Evolutionary conservation across 2,797 vertebrate genomes (phyloP).

Genomic region (Pangasius larnaudii): DNA sequence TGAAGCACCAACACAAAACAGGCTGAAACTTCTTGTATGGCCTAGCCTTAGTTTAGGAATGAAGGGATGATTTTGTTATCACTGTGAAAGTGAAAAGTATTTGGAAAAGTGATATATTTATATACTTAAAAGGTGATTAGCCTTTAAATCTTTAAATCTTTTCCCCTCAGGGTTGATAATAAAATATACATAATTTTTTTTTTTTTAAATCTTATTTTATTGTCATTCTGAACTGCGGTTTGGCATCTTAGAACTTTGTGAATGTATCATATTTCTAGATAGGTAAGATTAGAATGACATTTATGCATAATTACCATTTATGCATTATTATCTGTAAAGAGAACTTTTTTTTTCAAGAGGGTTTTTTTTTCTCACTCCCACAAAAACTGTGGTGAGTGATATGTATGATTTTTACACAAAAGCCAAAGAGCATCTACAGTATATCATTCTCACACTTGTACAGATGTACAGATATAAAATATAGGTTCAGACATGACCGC

Average conservation of each 20-base stretch:
- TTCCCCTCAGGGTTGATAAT: neutral
- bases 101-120: neutral
- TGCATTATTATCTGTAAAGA: neutral
- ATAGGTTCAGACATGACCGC: neutral
- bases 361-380: neutral
- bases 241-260: neutral
- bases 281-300: neutral
- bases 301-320: neutral
- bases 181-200: neutral
- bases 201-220: neutral
- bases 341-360: neutral
- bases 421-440: neutral
- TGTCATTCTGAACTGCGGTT: neutral
- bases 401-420: conserved; percentile 8
- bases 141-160: neutral
- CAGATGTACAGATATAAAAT: conserved; percentile 8
- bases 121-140: neutral
- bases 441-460: conserved; percentile 6
- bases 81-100: neutral
- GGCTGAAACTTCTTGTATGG: conserved; percentile 13
- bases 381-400: neutral
- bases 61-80: neutral
- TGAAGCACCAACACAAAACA: conserved; percentile 36
- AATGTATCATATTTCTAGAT: neutral
- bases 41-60: neutral